phyloP scores from a whole-genome alignment of 2,888 invertebrate species.

The Troides helena region DNA sequence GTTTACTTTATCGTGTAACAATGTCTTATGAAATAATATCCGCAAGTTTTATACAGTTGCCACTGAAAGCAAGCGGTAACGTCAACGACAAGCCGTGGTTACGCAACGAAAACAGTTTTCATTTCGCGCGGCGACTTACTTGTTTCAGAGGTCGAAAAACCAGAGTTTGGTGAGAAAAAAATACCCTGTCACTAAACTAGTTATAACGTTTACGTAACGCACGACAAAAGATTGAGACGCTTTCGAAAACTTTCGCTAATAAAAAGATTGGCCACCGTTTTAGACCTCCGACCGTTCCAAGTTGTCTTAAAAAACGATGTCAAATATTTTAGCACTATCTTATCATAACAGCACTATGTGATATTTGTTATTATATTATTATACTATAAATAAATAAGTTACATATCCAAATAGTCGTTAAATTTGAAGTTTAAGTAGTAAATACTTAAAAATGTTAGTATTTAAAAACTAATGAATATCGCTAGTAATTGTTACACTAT shows the following conservation, averaged over 20 bases:
- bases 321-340: no score
- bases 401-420: no score
- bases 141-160: slow-evolving; percentile 19
- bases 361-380: no score
- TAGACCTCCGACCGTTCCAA: slow-evolving; percentile 31
- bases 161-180: slow-evolving; percentile 16
- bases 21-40: slow-evolving; percentile 9
- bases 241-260: slow-evolving; percentile 67
- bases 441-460: no score
- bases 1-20: not conserved
- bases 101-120: slow-evolving; percentile 19
- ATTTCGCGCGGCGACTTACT: slow-evolving; percentile 14
- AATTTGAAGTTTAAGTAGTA: no score
- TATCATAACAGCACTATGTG: no score
- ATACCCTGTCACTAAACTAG: slow-evolving; percentile 21
- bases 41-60: slow-evolving; percentile 50
- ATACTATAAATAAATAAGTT: no score
- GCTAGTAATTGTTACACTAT: no score
- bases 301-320: not conserved
- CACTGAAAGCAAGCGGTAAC: slow-evolving; percentile 52
- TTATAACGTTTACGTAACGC: slow-evolving; percentile 43
- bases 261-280: slow-evolving; percentile 49
- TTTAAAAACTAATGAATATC: no score
- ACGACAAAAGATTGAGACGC: slow-evolving; percentile 38
- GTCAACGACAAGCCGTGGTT: slow-evolving; percentile 6